Conservation (phyloP, 1,140 invertebrate species). For the Drosophila sp. region DNA sequence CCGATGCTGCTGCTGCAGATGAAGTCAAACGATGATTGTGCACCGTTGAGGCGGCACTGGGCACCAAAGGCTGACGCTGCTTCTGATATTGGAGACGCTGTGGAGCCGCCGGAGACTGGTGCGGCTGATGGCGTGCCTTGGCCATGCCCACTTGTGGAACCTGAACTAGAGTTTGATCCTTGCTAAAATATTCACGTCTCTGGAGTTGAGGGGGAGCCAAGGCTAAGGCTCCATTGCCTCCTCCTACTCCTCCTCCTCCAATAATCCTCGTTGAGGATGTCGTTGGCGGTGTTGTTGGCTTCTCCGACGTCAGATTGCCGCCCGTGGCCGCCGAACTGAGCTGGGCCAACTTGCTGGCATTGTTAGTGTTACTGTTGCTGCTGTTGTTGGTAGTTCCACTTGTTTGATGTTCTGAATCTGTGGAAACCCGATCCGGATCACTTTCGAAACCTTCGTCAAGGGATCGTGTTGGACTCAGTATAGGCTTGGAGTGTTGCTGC, state of each 20-base stretch:
- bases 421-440: conserved; percentile 83
- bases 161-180: conserved; percentile 27
- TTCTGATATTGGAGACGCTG: conserved; percentile 70
- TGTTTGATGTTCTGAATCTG: conserved; percentile 83
- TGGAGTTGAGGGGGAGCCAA: conserved; percentile 65
- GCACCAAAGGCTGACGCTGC: conserved; percentile 63
- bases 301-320: conserved; percentile 58
- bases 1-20: conserved; percentile 17
- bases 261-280: conserved; percentile 8
- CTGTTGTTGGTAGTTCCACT: conserved; percentile 67
- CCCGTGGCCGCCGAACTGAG: conserved; percentile 79
- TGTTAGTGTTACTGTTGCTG: conserved; percentile 45
- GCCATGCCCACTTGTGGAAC: conserved; percentile 42
- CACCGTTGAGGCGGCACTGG: conserved; percentile 66
- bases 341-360: conserved; percentile 77
- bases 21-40: conserved; percentile 70
- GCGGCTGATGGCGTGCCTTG: conserved; percentile 35
- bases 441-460: conserved; percentile 83
- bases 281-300: conserved; percentile 31
- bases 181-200: conserved; percentile 61
- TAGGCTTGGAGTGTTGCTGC: conserved; percentile 81
- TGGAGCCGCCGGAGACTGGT: conserved; percentile 38
- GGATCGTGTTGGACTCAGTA: conserved; percentile 83
- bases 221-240: conserved; percentile 42
- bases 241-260: conserved; percentile 13